Base-by-base conservation (phyloP, 2,888 invertebrate genomes). In the Drosophila dives region DNA sequence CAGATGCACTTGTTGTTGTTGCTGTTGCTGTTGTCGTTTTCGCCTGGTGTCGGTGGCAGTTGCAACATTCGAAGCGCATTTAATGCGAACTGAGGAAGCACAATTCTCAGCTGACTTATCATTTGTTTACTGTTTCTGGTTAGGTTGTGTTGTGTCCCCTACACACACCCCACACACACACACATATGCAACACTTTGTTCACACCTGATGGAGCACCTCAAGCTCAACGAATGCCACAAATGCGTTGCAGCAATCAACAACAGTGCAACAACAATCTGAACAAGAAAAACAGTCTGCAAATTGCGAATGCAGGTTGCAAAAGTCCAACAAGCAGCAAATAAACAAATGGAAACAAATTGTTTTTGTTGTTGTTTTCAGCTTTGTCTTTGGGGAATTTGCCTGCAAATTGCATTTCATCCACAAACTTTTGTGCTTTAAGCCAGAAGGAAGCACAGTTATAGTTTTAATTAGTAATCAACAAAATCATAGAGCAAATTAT, bases 41-140 rank as follows among this genome's bases (percentile, higher is more conserved):
- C 38, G 63, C 29, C 12, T 38, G 8, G 38, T 50, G 32, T 50
- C 33, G 26, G 64, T 53, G 42, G 32, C 56, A 58, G 60, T 49
- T 34, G 49, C 64, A 74, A 60, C 81, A 75, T 81, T 83, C 72
- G 69, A 64, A 77, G 83, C 75, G 80, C 75, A 88, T 71, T 78
- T 87, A 84, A 83, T 87, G 87, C 79, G 60, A 76, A 88, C 75
- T 77, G 12, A 29, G 26, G 32, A 62, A 45, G 51, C 56, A 71
- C 63, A 61, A 72, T 49, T 64, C 55, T 56, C 53, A 38, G 51
- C 49, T 51, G 45, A 50, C 53, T 49, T 65, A 64, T 63, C 72
- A 75, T 80, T 72, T 80, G 60, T 76, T 72, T 71, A 75, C 53
- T 49, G 26, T 33, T 38, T 74, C 59, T 12, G 74, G 68, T 33